Evolutionary conservation across 2,113 vertebrate species (phyloP), one percentile per base, ranked within the genome.

Genomic region (Oriolus oriolus): DNA sequence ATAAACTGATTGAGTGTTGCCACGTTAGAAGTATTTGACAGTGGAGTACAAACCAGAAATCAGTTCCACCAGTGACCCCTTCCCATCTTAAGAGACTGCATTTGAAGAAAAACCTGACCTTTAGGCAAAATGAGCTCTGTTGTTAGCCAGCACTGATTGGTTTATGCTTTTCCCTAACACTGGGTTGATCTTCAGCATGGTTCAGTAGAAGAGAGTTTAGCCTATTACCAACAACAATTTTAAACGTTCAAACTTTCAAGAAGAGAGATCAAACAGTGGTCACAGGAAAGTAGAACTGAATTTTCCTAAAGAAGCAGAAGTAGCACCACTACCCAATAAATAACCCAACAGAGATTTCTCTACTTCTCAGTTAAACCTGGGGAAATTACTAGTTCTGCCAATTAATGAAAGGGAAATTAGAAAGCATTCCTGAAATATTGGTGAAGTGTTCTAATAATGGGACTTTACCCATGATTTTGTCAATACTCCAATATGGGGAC

Each of bases 121-220:
- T 74, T 20, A 65, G 44, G 31, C n/a, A 70, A 56, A 75, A 44
- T 31, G 47, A 71, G 63, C 47, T 84, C 52, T 6, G 5, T 24
- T 63, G 19, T 24, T n/a, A 49, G 14, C 8, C 42, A 78, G 41
- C 12, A n/a, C 37, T 37, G 16, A 45, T 21, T n/a, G 28, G 28
- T 39, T 74, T 26, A 7, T 82, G 39, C 45, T 75, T 75, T 45
- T 59, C 19, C 28, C 28, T 68, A 21, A 22, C 23, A 15, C 0
- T 41, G 53, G 13, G 47, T 31, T 59, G 45, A 39, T n/a, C 39
- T 75, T 60, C 7, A 60, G 28, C 45, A 47, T 0, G 0, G 39
- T 31, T n/a, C 52, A 85, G 15, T 28, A 70, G 49, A 28, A 69
- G 10, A 13, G 33, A 68, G 9, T 37, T 87, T 14, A 61, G 49